A percentile compares a stretch with the other conserved stretches of the same genome.
Evolutionary conservation across 2,888 invertebrate species (phyloP).

Genomic region (Cantharis lateralis): DNA sequence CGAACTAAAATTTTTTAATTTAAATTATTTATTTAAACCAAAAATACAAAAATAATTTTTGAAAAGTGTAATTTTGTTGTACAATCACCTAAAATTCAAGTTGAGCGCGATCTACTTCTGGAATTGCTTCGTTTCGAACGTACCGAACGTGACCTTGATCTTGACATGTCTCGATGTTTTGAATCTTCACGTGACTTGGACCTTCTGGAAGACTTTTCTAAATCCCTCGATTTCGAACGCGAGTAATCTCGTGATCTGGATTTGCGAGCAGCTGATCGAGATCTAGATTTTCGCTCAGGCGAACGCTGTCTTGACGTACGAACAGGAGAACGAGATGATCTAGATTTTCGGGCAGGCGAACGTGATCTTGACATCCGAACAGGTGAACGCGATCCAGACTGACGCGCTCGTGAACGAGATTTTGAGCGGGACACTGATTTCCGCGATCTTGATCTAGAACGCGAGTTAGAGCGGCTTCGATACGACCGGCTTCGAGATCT

Average conservation of each 20-base stretch:
- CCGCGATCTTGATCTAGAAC: conserved; percentile 60
- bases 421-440: conserved; percentile 63
- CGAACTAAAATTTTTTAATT: no score
- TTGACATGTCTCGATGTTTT: neutral
- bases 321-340: conserved; percentile 53
- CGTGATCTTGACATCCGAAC: conserved; percentile 68
- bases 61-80: no score
- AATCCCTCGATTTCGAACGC: neutral
- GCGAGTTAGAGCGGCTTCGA: conserved; percentile 71
- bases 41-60: no score
- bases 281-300: conserved; percentile 64
- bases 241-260: conserved; percentile 58
- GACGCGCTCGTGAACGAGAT: conserved; percentile 62
- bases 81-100: no score
- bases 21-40: no score
- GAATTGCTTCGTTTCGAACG: neutral
- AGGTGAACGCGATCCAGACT: conserved; percentile 66
- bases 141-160: neutral
- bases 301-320: conserved; percentile 68
- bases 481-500: conserved; percentile 61
- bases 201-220: neutral
- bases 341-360: conserved; percentile 63
- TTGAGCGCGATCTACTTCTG: neutral
- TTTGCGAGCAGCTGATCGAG: conserved; percentile 63
- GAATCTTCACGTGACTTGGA: no score